These are phyloP conservation scores for Ctenomys sociabilis DNA, from an alignment of 2,113 vertebrate genomes.

Conservation along the genomic window DNA sequence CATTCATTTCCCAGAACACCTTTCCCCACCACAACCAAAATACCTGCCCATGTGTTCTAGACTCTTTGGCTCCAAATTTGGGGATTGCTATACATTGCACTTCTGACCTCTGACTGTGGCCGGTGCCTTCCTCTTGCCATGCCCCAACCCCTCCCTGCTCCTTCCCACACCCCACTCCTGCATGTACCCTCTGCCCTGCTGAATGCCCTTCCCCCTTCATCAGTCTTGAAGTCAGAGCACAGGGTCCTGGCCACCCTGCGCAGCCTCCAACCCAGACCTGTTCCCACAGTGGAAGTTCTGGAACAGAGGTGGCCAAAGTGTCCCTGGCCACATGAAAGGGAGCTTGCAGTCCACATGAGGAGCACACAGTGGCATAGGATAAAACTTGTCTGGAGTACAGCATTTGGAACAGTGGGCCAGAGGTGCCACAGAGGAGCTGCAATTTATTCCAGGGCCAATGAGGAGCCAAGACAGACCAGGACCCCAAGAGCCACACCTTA, in stretches of 20 bases:
- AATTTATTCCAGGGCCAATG: neutral
- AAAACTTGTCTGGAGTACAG: neutral
- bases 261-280: neutral
- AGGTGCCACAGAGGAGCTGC: neutral
- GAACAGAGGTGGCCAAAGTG: neutral
- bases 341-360: neutral
- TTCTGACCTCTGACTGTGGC: neutral
- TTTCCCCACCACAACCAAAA: neutral
- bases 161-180: neutral
- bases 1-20: neutral
- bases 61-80: neutral
- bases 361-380: neutral
- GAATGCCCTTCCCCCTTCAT: neutral
- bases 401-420: neutral
- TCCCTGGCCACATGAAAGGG: accelerated
- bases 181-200: accelerated
- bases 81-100: accelerated
- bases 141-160: accelerated
- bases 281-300: neutral
- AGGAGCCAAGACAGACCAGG: neutral
- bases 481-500: neutral
- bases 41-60: neutral
- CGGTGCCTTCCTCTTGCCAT: accelerated
- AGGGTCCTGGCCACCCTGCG: too few relatives aligned
- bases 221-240: neutral